phyloP scores from a whole-genome alignment of 2,888 invertebrate species.

The Cheilosia pagana region DNA sequence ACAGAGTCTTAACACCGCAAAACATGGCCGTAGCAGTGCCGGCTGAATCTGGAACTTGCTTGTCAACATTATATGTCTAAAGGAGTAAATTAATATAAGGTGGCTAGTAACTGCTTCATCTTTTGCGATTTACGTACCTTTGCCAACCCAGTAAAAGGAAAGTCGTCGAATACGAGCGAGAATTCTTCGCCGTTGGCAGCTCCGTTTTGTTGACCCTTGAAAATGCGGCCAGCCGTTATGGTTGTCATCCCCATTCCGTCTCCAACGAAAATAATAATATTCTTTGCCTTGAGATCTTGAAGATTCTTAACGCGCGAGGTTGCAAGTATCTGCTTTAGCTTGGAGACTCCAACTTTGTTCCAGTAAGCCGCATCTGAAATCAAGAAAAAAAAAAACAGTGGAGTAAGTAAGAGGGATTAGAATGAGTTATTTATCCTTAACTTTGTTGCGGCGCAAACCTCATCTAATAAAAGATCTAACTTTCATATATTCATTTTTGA shows the following conservation, averaged over 20 bases:
- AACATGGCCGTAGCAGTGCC: constrained; percentile 88
- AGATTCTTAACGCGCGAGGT: constrained; percentile 81
- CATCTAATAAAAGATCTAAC: too few relatives aligned
- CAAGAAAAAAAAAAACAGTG: background rate
- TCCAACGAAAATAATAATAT: constrained; percentile 87
- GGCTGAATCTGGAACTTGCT: constrained; percentile 89
- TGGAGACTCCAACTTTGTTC: constrained; percentile 78
- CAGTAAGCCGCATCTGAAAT: constrained; percentile 80
- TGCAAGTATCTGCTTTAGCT: constrained; percentile 82
- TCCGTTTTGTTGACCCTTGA: constrained; percentile 84
- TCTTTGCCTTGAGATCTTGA: constrained; percentile 84
- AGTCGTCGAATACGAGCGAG: constrained; percentile 86
- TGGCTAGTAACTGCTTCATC: background rate
- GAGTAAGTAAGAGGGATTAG: too few relatives aligned
- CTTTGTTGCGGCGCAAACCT: too few relatives aligned
- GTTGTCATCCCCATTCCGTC: constrained; percentile 89
- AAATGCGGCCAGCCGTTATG: constrained; percentile 87
- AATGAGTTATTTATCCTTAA: too few relatives aligned
- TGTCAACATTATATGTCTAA: constrained; percentile 89
- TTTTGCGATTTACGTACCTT: constrained; percentile 84
- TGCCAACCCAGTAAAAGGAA: constrained; percentile 86
- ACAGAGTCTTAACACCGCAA: constrained; percentile 86
- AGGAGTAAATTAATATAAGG: background rate
- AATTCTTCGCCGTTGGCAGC: constrained; percentile 85
- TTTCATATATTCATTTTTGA: too few relatives aligned